Base-by-base conservation (phyloP, 2,113 vertebrate genomes). In the Sinocyclocheilus grahami region DNA sequence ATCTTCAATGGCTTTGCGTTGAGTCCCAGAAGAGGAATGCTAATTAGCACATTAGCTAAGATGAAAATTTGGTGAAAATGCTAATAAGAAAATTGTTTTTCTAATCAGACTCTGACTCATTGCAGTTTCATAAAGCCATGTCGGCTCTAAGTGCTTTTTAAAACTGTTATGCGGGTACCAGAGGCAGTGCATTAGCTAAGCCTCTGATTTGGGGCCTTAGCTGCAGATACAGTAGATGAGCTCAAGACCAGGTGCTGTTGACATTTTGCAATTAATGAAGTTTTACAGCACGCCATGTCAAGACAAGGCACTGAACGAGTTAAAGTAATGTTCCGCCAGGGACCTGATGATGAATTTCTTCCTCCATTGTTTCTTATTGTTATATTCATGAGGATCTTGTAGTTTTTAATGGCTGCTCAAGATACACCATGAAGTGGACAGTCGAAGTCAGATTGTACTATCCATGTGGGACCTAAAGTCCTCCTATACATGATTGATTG, bases 51-150 rank as follows among this genome's bases (percentile, higher is more conserved):
- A 91, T 93, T 89, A 84, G 90, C 89, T 90, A 82, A 91, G 93
- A 94, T 93, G 93, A 90, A 92, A 92, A 94, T 89, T 94, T 93
- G 92, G 93, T 92, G 91, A 91, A 92, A 91, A 92, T 85, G 87
- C 90, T 92, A 89, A 92, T 90, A 88, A 92, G 92, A 92, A 92
- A 91, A 93, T 93, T 91, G 92, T 88, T 91, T 93, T 92, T 92
- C 91, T 93, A 90, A 94, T 94, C 92, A 93, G 89, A 92, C 92
- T 89, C 88, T 87, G 90, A 91, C 90, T 92, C 85, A 53, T 90
- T 89, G 92, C 91, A 90, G 91, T 90, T 71, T 90, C 88, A 90
- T 90, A 86, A 90, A 89, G 87, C 90, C 90, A 79, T 79, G 74
- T 92, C 89, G 88, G 90, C 91, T 90, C 89, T 79, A 87, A 88